Base-by-base conservation (phyloP, 1,140 invertebrate species). In the Atopsyche davidsoni region DNA sequence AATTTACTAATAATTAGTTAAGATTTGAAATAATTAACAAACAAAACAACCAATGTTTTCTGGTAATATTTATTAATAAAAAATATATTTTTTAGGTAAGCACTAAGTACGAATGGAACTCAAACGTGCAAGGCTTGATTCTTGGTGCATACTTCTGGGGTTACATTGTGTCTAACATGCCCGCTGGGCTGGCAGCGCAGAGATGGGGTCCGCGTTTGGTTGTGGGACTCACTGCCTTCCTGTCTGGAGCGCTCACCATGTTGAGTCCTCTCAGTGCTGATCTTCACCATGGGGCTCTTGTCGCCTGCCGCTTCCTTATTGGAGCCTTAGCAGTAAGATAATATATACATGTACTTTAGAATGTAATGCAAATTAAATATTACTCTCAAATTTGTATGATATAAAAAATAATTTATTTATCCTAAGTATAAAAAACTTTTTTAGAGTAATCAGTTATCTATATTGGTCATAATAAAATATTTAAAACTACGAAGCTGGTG, bases 111-210 rank as follows among this genome's bases (percentile, higher is more conserved):
- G 67, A 77, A 28, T 83, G 81, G 81, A 69, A 67, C 44, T 66
- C 75, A 48, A 64, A 69, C 35, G 64, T 79, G 40, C 83, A 86
- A 72, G 82, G 81, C 0, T 54, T 79, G 0, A 69, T 87, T 14
- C 55, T 86, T 19, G 75, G 79, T 1, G 75, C 78, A 2, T 86
- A 86, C 59, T 86, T 85, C 62, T 85, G 79, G 70, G 85, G 65
- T 2, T 83, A 72, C 54, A 67, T 77, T 43, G 64, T 77, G 52
- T 80, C 64, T 4, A 79, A 60, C 49, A 62, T 85, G 48, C 77
- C 83, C 0, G 82, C 82, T 4, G 87, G 86, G 2, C 74, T 80
- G 2, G 65, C 89, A 21, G 85, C 87, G 2, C 85, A 89, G 58
- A 73, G 77, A 59, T 85, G 82, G 59, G 85, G 85, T 1, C 84